phyloP scores from a whole-genome alignment of 2,888 invertebrate species.

The Cephus spinipes region DNA sequence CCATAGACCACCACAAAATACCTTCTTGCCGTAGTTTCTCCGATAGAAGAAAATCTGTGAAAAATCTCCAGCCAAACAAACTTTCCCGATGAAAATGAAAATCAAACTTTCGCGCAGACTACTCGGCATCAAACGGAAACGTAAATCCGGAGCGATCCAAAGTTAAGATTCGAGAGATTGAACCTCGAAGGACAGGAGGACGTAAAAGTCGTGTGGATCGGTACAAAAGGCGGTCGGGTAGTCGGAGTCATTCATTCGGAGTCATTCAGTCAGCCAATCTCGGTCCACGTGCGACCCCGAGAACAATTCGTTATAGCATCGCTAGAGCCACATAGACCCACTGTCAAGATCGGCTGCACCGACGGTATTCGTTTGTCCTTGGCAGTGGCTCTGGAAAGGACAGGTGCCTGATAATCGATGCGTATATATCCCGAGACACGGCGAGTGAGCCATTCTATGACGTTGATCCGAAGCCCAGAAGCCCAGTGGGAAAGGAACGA shows the following conservation, averaged over 20 bases:
- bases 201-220: neutral
- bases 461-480: neutral
- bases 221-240: neutral
- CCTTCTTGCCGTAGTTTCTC: neutral
- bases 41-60: neutral
- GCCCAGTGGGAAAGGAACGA: neutral
- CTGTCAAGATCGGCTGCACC: neutral
- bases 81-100: neutral
- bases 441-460: neutral
- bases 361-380: neutral
- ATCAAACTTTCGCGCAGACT: too few species aligned
- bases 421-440: neutral
- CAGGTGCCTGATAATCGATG: constrained; percentile 7
- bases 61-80: neutral
- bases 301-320: neutral
- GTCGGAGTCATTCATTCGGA: too few species aligned
- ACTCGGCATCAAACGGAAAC: too few species aligned
- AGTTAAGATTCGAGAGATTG: too few species aligned
- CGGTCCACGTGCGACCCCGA: neutral
- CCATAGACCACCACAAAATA: too few species aligned
- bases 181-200: neutral
- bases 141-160: neutral
- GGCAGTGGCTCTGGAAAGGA: neutral
- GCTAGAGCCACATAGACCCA: neutral
- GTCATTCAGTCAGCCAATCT: neutral